Conservation (phyloP, 2,797 vertebrate genomes). For the Pipistrellus nathusii region DNA sequence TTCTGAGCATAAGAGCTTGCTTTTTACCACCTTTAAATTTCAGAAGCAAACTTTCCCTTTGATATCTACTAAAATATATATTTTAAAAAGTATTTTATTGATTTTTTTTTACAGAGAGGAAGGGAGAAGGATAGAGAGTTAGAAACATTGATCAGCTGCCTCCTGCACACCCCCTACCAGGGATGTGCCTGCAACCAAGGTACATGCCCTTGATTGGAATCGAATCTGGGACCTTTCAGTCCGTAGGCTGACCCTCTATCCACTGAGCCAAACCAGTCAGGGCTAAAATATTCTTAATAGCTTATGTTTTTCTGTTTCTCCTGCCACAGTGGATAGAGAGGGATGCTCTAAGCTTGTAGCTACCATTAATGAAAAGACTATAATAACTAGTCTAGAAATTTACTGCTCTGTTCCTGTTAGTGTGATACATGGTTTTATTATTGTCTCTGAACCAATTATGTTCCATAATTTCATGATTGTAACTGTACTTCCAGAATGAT, state of each 20-base stretch:
- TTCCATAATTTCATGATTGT: slow-evolving; percentile 29
- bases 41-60: background rate
- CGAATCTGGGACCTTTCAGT: too few species aligned
- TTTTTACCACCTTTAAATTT: background rate
- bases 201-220: too few species aligned
- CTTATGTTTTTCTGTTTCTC: background rate
- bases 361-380: slow-evolving; percentile 22
- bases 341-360: background rate
- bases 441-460: slow-evolving; percentile 42
- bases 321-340: background rate
- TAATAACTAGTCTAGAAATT: slow-evolving; percentile 35
- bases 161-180: too few species aligned
- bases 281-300: background rate
- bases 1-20: background rate
- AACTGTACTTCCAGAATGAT: slow-evolving; percentile 23
- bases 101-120: too few species aligned
- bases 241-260: too few species aligned
- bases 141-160: too few species aligned
- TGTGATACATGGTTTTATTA: slow-evolving; percentile 48
- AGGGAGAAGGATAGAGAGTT: too few species aligned
- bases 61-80: background rate
- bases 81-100: background rate
- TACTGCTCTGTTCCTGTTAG: slow-evolving; percentile 34
- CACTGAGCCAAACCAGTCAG: too few species aligned
- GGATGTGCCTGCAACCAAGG: too few species aligned